A percentile compares a stretch with the other conserved stretches of the same genome.
phyloP scores from a whole-genome alignment of 2,888 invertebrate genomes.

The Ceramica pisi region DNA sequence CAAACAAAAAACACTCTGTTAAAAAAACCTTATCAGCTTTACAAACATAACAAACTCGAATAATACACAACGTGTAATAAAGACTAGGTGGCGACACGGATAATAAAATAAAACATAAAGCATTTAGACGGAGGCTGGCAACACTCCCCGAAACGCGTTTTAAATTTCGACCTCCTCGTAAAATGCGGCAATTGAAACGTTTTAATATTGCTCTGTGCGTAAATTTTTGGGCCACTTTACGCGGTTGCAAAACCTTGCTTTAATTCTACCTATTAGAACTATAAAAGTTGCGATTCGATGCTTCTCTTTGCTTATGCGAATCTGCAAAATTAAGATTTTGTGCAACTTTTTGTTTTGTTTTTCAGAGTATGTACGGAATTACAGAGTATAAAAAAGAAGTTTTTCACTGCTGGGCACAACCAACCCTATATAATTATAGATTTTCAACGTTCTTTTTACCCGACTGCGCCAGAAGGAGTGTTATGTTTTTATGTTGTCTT shows the following conservation, averaged over 20 bases:
- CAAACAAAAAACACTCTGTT: slow-evolving; percentile 39
- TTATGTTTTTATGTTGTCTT: too few relatives aligned
- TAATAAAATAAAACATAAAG: slow-evolving; percentile 78
- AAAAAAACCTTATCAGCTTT: slow-evolving; percentile 62
- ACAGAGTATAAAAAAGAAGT: too few relatives aligned
- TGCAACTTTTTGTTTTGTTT: background rate
- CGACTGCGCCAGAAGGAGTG: too few relatives aligned
- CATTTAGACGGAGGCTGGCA: slow-evolving; percentile 72
- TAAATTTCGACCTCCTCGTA: slow-evolving; percentile 79
- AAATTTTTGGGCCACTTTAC: slow-evolving; percentile 69
- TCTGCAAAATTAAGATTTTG: background rate
- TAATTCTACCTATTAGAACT: slow-evolving; percentile 64
- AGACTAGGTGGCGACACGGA: slow-evolving; percentile 74
- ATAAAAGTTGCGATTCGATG: slow-evolving; percentile 38
- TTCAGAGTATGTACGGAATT: too few relatives aligned
- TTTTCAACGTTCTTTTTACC: too few relatives aligned
- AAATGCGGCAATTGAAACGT: slow-evolving; percentile 76
- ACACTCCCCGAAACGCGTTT: slow-evolving; percentile 72
- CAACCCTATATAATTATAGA: too few relatives aligned
- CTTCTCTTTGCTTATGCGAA: slow-evolving; percentile 4
- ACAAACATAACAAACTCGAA: slow-evolving; percentile 61
- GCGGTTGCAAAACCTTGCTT: slow-evolving; percentile 58
- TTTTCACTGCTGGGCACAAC: too few relatives aligned
- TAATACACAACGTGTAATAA: slow-evolving; percentile 69
- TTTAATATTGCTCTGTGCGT: slow-evolving; percentile 73